A percentile compares a stretch with the other conserved stretches of the same genome.
Evolutionary conservation across 2,113 vertebrate genomes (phyloP).

Genomic region (zebrafish (Danio rerio)): DNA sequence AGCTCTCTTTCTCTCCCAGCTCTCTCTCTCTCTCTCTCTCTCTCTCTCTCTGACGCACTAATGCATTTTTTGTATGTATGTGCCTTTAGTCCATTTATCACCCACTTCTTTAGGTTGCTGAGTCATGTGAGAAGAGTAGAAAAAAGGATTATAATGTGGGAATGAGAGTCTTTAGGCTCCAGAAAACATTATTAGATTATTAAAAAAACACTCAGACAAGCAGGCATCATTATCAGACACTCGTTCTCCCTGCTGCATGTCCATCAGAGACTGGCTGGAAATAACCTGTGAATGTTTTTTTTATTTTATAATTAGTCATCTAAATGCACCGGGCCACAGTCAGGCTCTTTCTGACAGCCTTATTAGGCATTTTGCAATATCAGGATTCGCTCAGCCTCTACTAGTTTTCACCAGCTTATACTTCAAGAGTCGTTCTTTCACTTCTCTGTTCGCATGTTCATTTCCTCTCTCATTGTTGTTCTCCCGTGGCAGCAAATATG

Average conservation of each 20-base stretch:
- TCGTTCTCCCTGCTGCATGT: background rate
- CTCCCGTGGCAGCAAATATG: background rate
- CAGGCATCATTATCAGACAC: background rate
- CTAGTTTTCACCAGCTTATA: constrained; percentile 22
- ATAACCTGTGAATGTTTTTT: background rate
- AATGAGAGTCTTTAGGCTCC: constrained; percentile 32
- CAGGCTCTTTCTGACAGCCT: background rate
- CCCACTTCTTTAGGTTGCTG: background rate
- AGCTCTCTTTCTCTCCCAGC: background rate
- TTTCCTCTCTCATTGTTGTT: constrained; percentile 3
- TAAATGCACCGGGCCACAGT: background rate
- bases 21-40: background rate
- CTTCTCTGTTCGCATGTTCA: constrained; percentile 2
- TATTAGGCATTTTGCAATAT: background rate
- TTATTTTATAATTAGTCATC: background rate
- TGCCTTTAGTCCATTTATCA: background rate
- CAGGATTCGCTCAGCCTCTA: constrained; percentile 36
- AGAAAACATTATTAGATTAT: constrained; percentile 5
- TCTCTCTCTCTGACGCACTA: background rate
- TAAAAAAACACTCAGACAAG: background rate
- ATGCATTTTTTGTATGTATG: background rate
- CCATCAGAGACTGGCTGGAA: background rate
- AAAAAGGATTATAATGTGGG: background rate
- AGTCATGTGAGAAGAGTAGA: constrained; percentile 2
- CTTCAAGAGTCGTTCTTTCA: constrained; percentile 2